Evolutionary conservation across 2,888 invertebrate genomes (phyloP), one percentile per base, ranked within the genome.

Genomic region (Archips xylosteana): DNA sequence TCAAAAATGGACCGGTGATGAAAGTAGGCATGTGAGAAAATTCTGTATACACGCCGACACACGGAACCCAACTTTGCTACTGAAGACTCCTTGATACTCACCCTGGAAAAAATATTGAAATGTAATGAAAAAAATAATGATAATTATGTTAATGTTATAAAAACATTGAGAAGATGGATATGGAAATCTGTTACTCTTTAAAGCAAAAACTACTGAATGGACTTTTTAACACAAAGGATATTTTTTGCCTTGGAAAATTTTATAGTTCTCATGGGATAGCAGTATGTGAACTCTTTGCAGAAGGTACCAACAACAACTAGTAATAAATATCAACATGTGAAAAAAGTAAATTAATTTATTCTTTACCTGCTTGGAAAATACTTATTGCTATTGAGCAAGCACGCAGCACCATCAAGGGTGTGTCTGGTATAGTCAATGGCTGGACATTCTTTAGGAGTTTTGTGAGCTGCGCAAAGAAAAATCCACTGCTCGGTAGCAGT

Each of bases 401-500:
- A 99, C 78, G 99, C 99, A 78, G 99, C 99, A 47, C 99, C 99
- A 93, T 99, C 99, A 77, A 99, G 95, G 60, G 99, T 99, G 89
- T 99, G 99, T 81, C 99, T 96, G 2, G 99, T 99, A 86, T 99
- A 99, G 92, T 99, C 99, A 89, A 99, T 99, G 70, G 99, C 99
- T 73, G 99, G 98, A 92, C 99, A 99, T 96, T 99, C 99, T 92
- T 99, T 99, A 57, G 99, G 99, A 77, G 99, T 99, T 95, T 99
- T 99, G 90, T 99, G 99, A 59, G 99, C 99, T 74, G 99, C 99
- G 95, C 99, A 99, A 70, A 99, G 95, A 92, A 99, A 99, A 91
- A 99, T 99, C 99, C 99, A 99, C 87, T 99, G 99, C 92, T 99
- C 99, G 42, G 99, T 99, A 45, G 99, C 99, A 61, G 99, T 99